phyloP scores from a whole-genome alignment of 1,140 invertebrate genomes.

The Drosophila pseudoananassae region DNA sequence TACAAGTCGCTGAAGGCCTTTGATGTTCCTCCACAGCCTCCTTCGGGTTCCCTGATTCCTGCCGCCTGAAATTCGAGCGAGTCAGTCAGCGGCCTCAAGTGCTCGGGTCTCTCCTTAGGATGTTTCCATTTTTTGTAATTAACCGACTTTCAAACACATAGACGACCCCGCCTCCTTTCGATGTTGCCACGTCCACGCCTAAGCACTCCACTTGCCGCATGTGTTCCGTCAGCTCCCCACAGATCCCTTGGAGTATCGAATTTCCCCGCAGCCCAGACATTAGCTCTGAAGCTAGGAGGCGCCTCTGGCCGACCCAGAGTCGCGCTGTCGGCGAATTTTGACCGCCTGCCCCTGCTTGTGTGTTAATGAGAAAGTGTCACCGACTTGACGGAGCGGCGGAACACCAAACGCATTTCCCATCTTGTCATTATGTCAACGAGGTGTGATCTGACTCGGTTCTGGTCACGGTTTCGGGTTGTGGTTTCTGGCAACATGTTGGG shows the following conservation, averaged over 20 bases:
- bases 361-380: constrained; percentile 80
- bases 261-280: constrained; percentile 58
- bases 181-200: constrained; percentile 62
- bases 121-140: constrained; percentile 64
- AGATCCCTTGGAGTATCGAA: constrained; percentile 29
- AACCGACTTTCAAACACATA: constrained; percentile 78
- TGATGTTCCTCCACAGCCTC: constrained; percentile 39
- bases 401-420: constrained; percentile 67
- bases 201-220: constrained; percentile 71
- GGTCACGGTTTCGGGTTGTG: constrained; percentile 17
- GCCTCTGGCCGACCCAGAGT: constrained; percentile 8
- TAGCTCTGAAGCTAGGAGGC: constrained; percentile 55
- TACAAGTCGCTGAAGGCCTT: constrained; percentile 53
- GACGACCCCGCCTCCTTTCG: constrained; percentile 28
- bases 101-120: constrained; percentile 21
- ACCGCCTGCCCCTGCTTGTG: constrained; percentile 40
- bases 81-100: constrained; percentile 45
- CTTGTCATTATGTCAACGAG: constrained; percentile 63
- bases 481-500: background rate
- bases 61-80: constrained; percentile 67
- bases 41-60: constrained; percentile 4
- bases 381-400: constrained; percentile 71
- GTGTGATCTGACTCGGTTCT: constrained; percentile 43
- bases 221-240: constrained; percentile 57
- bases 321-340: constrained; percentile 38